Percentiles rank a stretch among this genome's conserved stretches.
These are phyloP conservation scores for Microtus oregoni DNA, from an alignment of 2,113 vertebrate genomes.

Conservation along the genomic window DNA sequence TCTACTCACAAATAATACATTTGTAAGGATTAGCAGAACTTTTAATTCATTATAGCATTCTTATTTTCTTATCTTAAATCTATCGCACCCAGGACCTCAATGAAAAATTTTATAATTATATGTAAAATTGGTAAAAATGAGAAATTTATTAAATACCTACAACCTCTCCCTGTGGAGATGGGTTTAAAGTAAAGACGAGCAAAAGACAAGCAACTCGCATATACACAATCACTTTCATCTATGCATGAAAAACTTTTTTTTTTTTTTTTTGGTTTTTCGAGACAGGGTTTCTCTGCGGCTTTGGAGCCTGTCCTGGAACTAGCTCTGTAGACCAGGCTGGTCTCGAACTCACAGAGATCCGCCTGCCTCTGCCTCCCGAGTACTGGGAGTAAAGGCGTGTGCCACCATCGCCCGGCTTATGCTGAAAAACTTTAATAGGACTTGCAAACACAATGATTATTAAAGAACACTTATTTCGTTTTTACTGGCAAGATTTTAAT, in stretches of 20 bases:
- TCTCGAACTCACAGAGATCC: no score
- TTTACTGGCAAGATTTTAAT: background rate
- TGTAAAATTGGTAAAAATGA: background rate
- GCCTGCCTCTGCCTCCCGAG: no score
- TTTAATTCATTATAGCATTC: background rate
- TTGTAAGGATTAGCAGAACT: background rate
- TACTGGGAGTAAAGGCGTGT: no score
- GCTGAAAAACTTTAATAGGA: conserved; percentile 26
- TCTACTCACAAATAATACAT: background rate
- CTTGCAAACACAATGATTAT: background rate
- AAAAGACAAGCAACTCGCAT: background rate
- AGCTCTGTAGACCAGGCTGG: no score
- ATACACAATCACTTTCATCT: background rate
- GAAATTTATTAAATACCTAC: background rate
- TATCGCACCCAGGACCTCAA: background rate
- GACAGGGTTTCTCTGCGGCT: no score
- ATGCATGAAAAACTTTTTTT: background rate
- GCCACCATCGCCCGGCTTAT: background rate
- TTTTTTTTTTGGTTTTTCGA: no score
- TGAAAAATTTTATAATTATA: background rate
- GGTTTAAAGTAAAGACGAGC: background rate
- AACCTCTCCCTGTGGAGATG: background rate
- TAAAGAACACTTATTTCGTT: background rate
- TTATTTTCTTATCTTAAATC: background rate
- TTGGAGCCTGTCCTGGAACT: no score